Conservation (phyloP, 2,888 invertebrate genomes). For the Tupiocoris notatus region DNA sequence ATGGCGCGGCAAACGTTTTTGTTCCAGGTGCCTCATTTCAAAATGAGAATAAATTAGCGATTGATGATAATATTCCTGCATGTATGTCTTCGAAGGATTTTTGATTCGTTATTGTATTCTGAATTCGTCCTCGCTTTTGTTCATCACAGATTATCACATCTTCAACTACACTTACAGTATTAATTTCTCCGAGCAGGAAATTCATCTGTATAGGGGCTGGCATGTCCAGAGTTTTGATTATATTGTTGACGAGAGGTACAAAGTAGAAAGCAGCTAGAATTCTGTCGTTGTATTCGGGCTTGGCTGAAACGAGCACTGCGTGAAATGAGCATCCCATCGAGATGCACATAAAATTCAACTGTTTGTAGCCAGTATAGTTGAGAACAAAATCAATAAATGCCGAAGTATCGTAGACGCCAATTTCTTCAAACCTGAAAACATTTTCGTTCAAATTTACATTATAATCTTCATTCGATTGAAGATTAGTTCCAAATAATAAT, state of each 20-base stretch:
- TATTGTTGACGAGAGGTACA: conserved; percentile 23
- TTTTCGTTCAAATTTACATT: neutral
- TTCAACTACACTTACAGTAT: neutral
- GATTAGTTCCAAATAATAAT: too few relatives aligned
- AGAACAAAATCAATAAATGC: conserved; percentile 27
- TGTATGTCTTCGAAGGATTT: too few relatives aligned
- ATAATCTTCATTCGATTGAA: too few relatives aligned
- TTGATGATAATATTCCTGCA: too few relatives aligned
- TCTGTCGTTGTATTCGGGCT: conserved; percentile 66
- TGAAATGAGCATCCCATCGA: conserved; percentile 20
- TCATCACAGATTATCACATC: too few relatives aligned
- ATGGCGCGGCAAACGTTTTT: too few relatives aligned
- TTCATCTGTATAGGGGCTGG: neutral
- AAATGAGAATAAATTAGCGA: too few relatives aligned
- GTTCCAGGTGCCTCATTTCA: too few relatives aligned
- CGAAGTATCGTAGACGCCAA: conserved; percentile 12
- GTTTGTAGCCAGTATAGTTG: neutral
- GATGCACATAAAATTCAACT: conserved; percentile 11
- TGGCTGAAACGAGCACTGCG: conserved; percentile 60
- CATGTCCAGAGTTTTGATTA: neutral
- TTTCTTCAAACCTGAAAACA: conserved; percentile 15
- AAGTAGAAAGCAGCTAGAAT: conserved; percentile 51
- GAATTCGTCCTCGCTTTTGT: too few relatives aligned
- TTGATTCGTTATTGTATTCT: too few relatives aligned
- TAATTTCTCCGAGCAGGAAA: neutral